Evolutionary conservation across 2,113 vertebrate genomes (phyloP).

Genomic region (Daboia siamensis): DNA sequence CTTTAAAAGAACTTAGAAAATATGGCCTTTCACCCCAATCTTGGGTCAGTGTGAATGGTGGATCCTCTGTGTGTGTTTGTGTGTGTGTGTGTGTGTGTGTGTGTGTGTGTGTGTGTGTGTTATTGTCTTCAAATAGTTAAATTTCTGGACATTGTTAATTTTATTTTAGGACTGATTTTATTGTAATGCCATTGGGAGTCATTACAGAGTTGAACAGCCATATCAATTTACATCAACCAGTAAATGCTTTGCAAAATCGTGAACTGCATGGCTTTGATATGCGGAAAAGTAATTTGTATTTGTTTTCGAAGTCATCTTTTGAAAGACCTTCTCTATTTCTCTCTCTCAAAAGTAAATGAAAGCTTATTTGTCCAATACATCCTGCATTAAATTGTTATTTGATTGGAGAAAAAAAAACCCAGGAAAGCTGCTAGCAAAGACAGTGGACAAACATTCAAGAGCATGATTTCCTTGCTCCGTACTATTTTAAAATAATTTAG

Average conservation of each 20-base stretch:
- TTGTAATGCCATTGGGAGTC: not conserved
- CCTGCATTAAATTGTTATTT: not conserved
- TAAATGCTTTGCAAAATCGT: not conserved
- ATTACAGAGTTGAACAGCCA: not conserved
- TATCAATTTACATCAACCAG: not conserved
- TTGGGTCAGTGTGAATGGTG: not conserved
- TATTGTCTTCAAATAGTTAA: not conserved
- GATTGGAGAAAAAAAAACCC: not conserved
- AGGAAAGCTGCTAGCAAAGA: not conserved
- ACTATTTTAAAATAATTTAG: not conserved
- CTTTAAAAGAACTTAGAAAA: not conserved
- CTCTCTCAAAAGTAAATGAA: not conserved
- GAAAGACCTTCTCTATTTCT: not conserved
- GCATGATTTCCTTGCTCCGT: not conserved
- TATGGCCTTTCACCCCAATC: not conserved
- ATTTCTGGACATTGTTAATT: not conserved
- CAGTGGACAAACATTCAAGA: not conserved
- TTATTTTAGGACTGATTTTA: not conserved
- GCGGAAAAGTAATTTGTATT: not conserved
- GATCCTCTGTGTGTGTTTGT: too few relatives aligned
- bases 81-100: not conserved
- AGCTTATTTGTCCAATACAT: not conserved
- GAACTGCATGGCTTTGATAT: not conserved
- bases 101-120: too few relatives aligned
- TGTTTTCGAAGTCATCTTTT: not conserved